Percentiles rank a stretch among this genome's conserved stretches.
Evolutionary conservation across 2,888 invertebrate genomes (phyloP).

Genomic region (Rhagonycha lutea): DNA sequence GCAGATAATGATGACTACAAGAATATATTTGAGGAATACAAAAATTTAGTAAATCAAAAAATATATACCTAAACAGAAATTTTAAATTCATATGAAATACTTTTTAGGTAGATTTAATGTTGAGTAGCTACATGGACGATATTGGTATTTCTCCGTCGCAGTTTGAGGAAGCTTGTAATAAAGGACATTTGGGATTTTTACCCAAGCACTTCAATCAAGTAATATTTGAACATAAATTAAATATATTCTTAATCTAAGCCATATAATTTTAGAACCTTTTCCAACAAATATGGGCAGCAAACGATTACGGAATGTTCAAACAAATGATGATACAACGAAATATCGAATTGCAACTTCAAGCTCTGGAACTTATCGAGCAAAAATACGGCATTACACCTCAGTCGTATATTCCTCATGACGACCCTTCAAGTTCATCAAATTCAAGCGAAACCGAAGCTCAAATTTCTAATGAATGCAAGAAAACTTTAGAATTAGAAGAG

Average conservation of each 20-base stretch:
- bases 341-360: constrained; percentile 87
- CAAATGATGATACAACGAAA: constrained; percentile 93
- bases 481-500: constrained; percentile 50
- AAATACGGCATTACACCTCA: constrained; percentile 72
- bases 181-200: constrained; percentile 51
- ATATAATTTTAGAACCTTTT: constrained; percentile 59
- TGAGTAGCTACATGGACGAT: constrained; percentile 92
- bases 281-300: constrained; percentile 90
- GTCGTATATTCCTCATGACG: constrained; percentile 61
- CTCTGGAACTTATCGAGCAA: constrained; percentile 80
- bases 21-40: constrained; percentile 82
- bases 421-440: constrained; percentile 39
- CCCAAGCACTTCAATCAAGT: constrained; percentile 62
- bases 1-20: constrained; percentile 77
- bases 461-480: constrained; percentile 49
- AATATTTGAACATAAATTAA: constrained; percentile 13
- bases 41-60: constrained; percentile 70
- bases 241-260: neutral
- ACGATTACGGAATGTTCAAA: constrained; percentile 87
- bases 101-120: constrained; percentile 81
- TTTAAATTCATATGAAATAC: neutral
- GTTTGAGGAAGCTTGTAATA: constrained; percentile 79
- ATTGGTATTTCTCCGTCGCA: constrained; percentile 86
- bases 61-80: too few species aligned
- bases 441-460: constrained; percentile 29